phyloP scores from a whole-genome alignment of 64 coral and sea anemone genomes.

The Catalaphyllia jardinei region DNA sequence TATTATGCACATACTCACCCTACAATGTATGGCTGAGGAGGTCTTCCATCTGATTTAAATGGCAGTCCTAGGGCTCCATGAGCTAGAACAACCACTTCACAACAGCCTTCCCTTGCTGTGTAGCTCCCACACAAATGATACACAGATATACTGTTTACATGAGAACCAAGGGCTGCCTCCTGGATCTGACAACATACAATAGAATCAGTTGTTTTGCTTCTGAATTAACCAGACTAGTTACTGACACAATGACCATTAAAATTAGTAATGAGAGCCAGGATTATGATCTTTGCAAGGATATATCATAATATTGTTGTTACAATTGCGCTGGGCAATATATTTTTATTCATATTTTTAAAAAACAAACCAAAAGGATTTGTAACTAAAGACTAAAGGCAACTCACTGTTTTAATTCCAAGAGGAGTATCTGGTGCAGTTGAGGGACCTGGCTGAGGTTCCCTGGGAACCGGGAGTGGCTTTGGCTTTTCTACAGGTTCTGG shows the following conservation, averaged over 20 bases:
- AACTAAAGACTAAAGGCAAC: background rate
- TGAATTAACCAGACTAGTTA: no score
- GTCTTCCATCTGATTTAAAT: slow-evolving; percentile 56
- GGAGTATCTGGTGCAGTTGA: slow-evolving; percentile 16
- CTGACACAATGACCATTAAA: no score
- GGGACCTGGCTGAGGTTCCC: slow-evolving; percentile 18
- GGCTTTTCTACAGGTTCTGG: slow-evolving; percentile 2
- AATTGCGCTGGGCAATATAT: no score
- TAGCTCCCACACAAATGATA: slow-evolving; percentile 86
- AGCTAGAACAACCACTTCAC: slow-evolving; percentile 75
- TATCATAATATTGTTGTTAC: no score
- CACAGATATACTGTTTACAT: slow-evolving; percentile 17
- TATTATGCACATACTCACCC: slow-evolving; percentile 55
- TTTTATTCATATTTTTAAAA: no score
- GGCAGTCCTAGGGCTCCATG: slow-evolving; percentile 83
- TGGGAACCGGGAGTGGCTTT: slow-evolving; percentile 5
- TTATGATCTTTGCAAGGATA: no score
- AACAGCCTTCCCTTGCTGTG: slow-evolving; percentile 56
- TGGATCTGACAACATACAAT: slow-evolving; percentile 17
- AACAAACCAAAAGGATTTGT: no score
- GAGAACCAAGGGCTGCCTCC: slow-evolving; percentile 42
- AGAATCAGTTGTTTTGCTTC: no score
- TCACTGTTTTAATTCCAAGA: background rate
- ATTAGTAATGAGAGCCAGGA: no score
- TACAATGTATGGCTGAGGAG: slow-evolving; percentile 67